Evolutionary conservation across 2,888 invertebrate species (phyloP).

Genomic region (Spicauda simplicius): DNA sequence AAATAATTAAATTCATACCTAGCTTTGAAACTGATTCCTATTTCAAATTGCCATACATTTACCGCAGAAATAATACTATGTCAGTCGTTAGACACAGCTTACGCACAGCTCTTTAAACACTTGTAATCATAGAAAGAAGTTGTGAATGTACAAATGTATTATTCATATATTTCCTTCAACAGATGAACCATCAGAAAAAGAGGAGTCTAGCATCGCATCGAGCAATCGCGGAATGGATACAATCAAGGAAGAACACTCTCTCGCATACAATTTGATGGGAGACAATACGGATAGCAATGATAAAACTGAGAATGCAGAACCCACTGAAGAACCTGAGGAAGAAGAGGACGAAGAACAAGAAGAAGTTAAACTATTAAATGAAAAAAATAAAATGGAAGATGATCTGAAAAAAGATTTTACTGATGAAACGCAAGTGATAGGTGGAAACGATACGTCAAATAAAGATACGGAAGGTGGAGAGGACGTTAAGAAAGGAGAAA

Average conservation of each 20-base stretch:
- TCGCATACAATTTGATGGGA: too few relatives aligned
- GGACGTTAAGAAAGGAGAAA: conserved; percentile 39
- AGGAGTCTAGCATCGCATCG: conserved; percentile 37
- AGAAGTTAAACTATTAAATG: conserved; percentile 12
- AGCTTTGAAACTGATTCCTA: too few relatives aligned
- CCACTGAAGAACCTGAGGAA: not conserved
- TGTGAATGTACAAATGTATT: not conserved
- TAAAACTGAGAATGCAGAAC: conserved; percentile 46
- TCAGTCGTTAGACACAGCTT: too few relatives aligned
- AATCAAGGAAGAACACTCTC: conserved; percentile 16
- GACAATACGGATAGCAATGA: not conserved
- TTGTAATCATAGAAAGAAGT: too few relatives aligned
- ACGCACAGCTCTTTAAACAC: too few relatives aligned
- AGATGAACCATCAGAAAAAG: conserved; percentile 72
- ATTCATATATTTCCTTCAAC: not conserved
- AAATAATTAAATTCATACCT: too few relatives aligned
- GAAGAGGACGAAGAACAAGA: conserved; percentile 53
- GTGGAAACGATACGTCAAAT: conserved; percentile 32
- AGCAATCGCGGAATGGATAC: conserved; percentile 15
- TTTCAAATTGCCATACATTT: too few relatives aligned
- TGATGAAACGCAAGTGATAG: conserved; percentile 18
- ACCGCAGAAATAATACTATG: too few relatives aligned
- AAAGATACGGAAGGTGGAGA: conserved; percentile 40
- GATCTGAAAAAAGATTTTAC: conserved; percentile 17
- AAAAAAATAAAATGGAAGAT: conserved; percentile 20